These are phyloP conservation scores for Luperina nickerlii DNA, from an alignment of 2,888 invertebrate genomes.

Conservation along the genomic window DNA sequence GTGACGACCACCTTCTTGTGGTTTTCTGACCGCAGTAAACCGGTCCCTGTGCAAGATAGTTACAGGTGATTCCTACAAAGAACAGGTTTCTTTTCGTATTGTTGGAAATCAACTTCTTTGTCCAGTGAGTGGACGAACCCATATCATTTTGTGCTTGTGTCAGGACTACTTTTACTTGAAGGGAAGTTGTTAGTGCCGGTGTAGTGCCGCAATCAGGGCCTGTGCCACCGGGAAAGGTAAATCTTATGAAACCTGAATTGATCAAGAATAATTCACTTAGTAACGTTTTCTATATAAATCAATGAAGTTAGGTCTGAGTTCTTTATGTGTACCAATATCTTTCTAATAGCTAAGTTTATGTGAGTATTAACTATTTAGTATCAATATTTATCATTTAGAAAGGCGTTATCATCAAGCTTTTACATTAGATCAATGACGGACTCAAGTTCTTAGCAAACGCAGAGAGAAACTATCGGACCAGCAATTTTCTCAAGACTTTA, in stretches of 20 bases:
- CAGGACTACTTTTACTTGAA: constrained; percentile 77
- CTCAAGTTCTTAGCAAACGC: constrained; percentile 27
- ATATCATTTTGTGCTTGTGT: constrained; percentile 65
- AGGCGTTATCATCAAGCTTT: constrained; percentile 35
- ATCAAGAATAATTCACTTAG: constrained; percentile 4
- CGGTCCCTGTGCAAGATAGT: constrained; percentile 79
- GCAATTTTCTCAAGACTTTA: constrained; percentile 29
- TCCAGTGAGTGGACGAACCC: constrained; percentile 70
- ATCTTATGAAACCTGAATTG: constrained; percentile 47
- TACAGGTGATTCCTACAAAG: constrained; percentile 83
- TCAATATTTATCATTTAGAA: constrained; percentile 45
- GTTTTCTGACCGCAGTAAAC: constrained; percentile 82
- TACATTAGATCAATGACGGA: constrained; percentile 38
- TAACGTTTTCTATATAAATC: background rate
- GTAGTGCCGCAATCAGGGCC: constrained; percentile 38
- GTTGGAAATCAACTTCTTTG: constrained; percentile 75
- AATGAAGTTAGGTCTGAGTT: background rate
- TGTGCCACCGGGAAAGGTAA: constrained; percentile 28
- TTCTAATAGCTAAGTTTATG: constrained; percentile 5
- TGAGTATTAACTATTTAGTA: constrained; percentile 9
- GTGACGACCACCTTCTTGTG: constrained; percentile 79
- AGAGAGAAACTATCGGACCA: constrained; percentile 29
- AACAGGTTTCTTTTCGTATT: constrained; percentile 82
- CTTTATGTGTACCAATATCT: background rate
- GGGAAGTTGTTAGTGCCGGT: constrained; percentile 57